These are phyloP conservation scores for Apodemus sylvaticus DNA, from an alignment of 2,113 vertebrate species.

Conservation along the genomic window DNA sequence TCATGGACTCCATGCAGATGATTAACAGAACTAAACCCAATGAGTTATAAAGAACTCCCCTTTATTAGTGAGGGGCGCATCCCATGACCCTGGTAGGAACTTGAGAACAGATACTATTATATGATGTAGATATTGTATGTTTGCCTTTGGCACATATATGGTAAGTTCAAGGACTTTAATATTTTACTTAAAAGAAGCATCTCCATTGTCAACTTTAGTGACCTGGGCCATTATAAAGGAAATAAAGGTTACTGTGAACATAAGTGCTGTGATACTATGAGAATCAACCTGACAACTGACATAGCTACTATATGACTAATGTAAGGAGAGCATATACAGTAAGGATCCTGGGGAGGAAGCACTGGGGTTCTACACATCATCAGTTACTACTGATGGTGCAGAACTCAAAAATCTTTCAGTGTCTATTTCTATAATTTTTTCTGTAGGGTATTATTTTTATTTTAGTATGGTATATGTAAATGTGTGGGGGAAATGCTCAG, in stretches of 20 bases:
- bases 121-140: neutral
- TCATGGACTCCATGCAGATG: no score
- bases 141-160: neutral
- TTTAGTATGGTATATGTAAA: neutral
- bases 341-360: neutral
- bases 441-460: neutral
- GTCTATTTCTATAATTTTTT: neutral
- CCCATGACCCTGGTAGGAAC: neutral
- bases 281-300: neutral
- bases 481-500: neutral
- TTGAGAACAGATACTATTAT: neutral
- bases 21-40: neutral
- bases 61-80: neutral
- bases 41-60: neutral
- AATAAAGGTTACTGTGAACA: neutral
- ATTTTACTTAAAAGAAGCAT: neutral
- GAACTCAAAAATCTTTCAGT: neutral
- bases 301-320: neutral
- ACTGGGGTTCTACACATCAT: neutral
- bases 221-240: neutral
- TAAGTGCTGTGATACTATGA: neutral
- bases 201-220: neutral
- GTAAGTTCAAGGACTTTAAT: neutral
- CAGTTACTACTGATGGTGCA: no score
- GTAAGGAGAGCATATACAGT: neutral